phyloP scores from a whole-genome alignment of 1,140 invertebrate genomes.

The Leptopilina clavipes region DNA sequence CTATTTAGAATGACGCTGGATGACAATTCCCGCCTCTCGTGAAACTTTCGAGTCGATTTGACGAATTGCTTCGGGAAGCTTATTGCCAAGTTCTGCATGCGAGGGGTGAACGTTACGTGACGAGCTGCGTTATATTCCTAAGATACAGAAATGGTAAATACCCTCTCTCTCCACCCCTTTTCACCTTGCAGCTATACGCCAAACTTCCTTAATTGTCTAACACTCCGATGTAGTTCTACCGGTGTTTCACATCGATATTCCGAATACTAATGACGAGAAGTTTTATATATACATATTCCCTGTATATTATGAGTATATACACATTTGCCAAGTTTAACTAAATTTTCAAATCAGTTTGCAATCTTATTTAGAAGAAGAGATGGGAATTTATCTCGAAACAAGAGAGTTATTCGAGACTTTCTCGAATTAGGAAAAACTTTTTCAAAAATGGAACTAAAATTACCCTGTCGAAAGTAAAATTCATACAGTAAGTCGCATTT shows the following conservation, averaged over 20 bases:
- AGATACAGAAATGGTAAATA: constrained; percentile 52
- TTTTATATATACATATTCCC: neutral
- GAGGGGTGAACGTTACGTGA: constrained; percentile 53
- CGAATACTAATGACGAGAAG: neutral
- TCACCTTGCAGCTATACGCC: constrained; percentile 43
- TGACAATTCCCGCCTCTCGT: constrained; percentile 55
- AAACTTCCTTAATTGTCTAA: constrained; percentile 50
- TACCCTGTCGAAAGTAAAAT: no score
- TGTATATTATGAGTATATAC: neutral
- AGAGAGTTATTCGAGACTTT: neutral
- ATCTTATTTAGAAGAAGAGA: neutral
- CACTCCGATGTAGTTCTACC: neutral
- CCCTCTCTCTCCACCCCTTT: constrained; percentile 37
- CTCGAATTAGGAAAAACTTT: no score
- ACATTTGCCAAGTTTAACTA: neutral
- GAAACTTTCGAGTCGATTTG: constrained; percentile 57
- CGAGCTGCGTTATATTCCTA: constrained; percentile 41
- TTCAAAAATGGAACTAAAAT: no score
- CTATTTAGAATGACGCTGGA: constrained; percentile 38
- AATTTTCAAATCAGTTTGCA: neutral
- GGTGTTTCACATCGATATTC: constrained; percentile 6
- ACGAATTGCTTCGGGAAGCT: constrained; percentile 59
- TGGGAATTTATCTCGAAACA: neutral
- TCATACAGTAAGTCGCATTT: no score
- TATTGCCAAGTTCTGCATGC: constrained; percentile 53